phyloP scores from a whole-genome alignment of 1,140 invertebrate species.

The Philopotamus ludificatus region DNA sequence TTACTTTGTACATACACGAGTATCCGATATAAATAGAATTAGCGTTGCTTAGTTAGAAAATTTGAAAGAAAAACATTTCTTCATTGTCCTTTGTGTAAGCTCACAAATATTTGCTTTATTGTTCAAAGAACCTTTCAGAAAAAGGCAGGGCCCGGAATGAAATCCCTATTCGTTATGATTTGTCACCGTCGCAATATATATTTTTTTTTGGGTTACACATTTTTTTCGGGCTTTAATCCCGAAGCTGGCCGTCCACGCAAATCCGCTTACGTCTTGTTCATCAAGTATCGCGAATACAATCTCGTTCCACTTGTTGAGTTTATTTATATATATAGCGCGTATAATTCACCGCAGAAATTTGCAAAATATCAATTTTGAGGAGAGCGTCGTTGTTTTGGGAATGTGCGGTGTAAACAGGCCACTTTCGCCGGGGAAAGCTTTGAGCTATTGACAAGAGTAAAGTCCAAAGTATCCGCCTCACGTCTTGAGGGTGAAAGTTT shows the following conservation, averaged over 20 bases:
- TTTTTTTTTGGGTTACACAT: background rate
- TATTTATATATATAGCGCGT: background rate
- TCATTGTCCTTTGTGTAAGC: background rate
- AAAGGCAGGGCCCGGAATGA: background rate
- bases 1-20: too few relatives aligned
- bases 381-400: background rate
- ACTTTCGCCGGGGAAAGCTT: background rate
- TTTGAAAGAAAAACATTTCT: background rate
- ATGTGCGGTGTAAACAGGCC: background rate
- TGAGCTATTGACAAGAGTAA: background rate
- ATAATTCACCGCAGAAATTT: background rate
- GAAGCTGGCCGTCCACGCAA: too few relatives aligned
- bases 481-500: background rate
- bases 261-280: background rate
- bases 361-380: too few relatives aligned
- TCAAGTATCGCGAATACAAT: background rate
- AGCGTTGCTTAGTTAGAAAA: background rate
- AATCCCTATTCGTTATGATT: background rate
- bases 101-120: background rate
- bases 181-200: background rate
- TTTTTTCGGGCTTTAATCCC: background rate
- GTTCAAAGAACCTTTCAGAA: background rate
- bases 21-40: background rate
- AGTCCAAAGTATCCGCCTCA: background rate
- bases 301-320: background rate